These are phyloP conservation scores for Sesamia nonagrioides DNA, from an alignment of 1,140 invertebrate species.

Conservation along the genomic window DNA sequence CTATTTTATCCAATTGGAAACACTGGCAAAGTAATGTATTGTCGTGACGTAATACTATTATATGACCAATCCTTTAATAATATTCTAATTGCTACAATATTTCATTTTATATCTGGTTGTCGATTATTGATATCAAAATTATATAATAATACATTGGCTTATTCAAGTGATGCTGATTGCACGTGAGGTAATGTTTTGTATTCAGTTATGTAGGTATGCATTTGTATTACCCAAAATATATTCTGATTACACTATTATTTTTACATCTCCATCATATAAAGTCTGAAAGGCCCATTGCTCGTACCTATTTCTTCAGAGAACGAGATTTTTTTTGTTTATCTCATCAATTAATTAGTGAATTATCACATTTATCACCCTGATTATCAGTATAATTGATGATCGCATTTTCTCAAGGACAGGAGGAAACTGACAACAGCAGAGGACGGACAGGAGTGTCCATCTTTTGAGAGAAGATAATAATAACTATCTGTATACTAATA, in stretches of 20 bases:
- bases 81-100: not conserved
- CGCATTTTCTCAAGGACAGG: no score
- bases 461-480: no score
- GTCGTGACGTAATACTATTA: not conserved
- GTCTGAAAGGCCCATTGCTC: no score
- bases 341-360: no score
- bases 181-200: not conserved
- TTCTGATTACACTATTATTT: not conserved
- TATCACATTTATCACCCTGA: no score
- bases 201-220: no score
- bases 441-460: no score
- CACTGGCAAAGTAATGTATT: not conserved
- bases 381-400: no score
- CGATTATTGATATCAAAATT: not conserved
- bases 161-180: not conserved
- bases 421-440: no score
- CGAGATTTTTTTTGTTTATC: no score
- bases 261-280: not conserved
- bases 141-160: conserved; percentile 7
- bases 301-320: no score
- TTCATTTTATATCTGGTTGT: not conserved
- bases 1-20: not conserved
- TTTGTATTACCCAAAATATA: not conserved
- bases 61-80: not conserved
- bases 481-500: no score